Conservation (phyloP, 1,140 invertebrate species). For the Brachionus sp. region DNA sequence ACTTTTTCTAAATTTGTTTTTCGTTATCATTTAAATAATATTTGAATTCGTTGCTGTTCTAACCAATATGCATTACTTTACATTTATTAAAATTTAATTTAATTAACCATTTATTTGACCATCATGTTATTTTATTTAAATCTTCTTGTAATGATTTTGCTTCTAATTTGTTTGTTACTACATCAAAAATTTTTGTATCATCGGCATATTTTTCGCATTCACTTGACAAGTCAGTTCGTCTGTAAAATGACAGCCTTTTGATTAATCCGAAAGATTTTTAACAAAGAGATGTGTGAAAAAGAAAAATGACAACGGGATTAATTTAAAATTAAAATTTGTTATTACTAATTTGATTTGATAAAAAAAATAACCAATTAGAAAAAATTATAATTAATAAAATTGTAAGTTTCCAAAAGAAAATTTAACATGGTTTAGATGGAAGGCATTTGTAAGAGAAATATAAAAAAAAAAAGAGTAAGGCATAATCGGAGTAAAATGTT, state of each 20-base stretch:
- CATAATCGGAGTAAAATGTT: neutral
- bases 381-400: constrained; percentile 1
- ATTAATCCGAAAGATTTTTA: neutral
- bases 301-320: neutral
- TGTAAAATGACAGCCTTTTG: neutral
- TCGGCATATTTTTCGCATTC: too few species aligned
- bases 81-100: too few species aligned
- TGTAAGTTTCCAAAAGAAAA: neutral
- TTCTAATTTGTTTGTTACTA: too few species aligned
- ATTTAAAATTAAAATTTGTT: neutral
- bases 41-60: too few species aligned
- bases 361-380: neutral
- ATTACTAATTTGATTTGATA: neutral
- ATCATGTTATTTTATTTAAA: too few species aligned
- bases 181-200: too few species aligned
- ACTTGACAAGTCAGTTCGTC: too few species aligned
- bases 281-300: neutral
- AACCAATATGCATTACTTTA: too few species aligned
- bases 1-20: too few species aligned
- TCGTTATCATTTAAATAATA: too few species aligned
- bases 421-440: neutral
- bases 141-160: too few species aligned
- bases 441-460: neutral
- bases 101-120: too few species aligned
- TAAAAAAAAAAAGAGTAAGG: neutral